These are phyloP conservation scores for Coptodon rendalli DNA, from an alignment of 2,113 vertebrate genomes.

Conservation along the genomic window DNA sequence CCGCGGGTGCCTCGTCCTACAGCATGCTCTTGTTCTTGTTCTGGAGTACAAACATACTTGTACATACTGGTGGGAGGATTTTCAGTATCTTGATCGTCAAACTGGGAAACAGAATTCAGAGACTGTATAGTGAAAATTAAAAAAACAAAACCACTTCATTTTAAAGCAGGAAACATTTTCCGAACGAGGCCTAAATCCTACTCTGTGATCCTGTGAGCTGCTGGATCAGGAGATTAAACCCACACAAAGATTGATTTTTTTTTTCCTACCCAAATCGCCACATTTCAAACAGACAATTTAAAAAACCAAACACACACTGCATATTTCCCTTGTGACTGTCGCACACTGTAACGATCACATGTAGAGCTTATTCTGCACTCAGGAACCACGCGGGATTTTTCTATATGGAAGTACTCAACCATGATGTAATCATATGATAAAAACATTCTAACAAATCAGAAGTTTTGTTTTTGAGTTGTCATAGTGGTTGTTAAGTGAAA, in stretches of 20 bases:
- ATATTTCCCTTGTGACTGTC: neutral
- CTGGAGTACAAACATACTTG: constrained; percentile 43
- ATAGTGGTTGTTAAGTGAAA: neutral
- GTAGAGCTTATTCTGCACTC: neutral
- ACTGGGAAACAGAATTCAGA: neutral
- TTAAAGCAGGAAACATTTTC: neutral
- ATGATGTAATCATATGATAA: neutral
- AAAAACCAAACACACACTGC: neutral
- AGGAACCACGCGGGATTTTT: neutral
- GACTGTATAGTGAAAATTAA: neutral
- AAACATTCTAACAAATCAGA: neutral
- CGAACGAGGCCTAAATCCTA: neutral
- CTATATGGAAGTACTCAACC: neutral
- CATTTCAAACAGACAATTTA: neutral
- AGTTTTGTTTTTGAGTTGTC: neutral
- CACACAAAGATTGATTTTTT: neutral
- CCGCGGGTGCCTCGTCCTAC: constrained; percentile 22
- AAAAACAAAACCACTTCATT: neutral
- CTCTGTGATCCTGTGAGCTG: neutral
- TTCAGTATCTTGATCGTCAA: constrained; percentile 46
- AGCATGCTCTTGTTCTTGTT: constrained; percentile 44
- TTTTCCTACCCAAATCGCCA: neutral
- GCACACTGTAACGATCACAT: neutral
- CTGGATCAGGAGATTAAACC: neutral
- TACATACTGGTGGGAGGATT: constrained; percentile 39